Base-by-base conservation (phyloP, 2,888 invertebrate species). In the Lamproptera curius region DNA sequence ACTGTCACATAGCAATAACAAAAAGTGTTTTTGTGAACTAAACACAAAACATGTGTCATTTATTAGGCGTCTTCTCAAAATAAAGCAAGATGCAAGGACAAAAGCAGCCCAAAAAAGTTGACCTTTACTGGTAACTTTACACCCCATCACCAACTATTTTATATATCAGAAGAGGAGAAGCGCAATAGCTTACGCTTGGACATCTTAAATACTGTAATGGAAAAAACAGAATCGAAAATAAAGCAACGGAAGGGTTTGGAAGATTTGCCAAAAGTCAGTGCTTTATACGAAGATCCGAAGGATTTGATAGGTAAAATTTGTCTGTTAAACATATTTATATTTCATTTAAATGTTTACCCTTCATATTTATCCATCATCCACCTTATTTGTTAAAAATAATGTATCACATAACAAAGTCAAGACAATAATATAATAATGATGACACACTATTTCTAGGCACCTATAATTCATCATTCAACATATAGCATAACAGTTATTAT, bases 201-300 rank as follows among this genome's bases (percentile, higher is more conserved):
- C 49, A 84, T 86, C 43, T 57, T 82, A 34, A 71, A 79, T 15
- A 64, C 73, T 2, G 82, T 84, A 0, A 61, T 72, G 42, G 77
- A 64, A 57, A 78, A 65, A 52, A 78, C 81, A 0, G 78, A 78
- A 48, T 65, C 73, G 0, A 62, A 63, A 37, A 71, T 79, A 48
- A 58, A 61, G 28, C 65, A 63, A n/a, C 54, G 61, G 10, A 62
- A 56, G 1, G 63, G 62, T 16, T 57, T 59, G 33, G 56, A 59
- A 16, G 49, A 46, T 16, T 47, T 56, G 20, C 45, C 50, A 11
- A 70, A 70, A 53, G 73, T 73, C 16, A 82, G 83, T 55, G 76
- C 76, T 0, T 53, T 77, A 61, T 87, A 87, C 64, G 87, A 87
- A 45, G 86, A 86, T 57, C 86, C 87, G 1, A 73, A 67, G 53